A percentile compares a stretch with the other conserved stretches of the same genome.
phyloP scores from a whole-genome alignment of 1,140 invertebrate genomes.

The Sogatella furcifera region DNA sequence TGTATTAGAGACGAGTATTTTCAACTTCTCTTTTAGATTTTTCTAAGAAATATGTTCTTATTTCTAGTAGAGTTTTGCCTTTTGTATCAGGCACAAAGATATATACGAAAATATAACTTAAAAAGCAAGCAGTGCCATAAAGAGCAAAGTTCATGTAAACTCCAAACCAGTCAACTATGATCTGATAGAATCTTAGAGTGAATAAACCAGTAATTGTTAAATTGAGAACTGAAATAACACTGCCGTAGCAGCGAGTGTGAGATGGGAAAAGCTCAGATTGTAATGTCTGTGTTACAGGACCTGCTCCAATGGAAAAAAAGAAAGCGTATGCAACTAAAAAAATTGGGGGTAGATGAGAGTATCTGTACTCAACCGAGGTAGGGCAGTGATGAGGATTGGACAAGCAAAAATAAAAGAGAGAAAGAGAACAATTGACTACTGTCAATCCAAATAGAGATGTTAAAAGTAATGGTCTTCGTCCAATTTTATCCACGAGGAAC shows the following conservation, averaged over 20 bases:
- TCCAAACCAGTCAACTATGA: conserved; percentile 45
- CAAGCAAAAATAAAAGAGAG: too few relatives aligned
- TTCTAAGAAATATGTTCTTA: conserved; percentile 30
- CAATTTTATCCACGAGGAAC: too few relatives aligned
- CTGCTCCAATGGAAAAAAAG: conserved; percentile 18
- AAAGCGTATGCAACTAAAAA: conserved; percentile 15
- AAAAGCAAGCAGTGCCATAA: conserved; percentile 51
- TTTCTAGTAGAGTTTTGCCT: conserved; percentile 62
- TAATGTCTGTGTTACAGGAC: conserved; percentile 18
- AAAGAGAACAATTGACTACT: too few relatives aligned
- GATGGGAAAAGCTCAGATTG: conserved; percentile 19
- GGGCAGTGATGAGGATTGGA: too few relatives aligned
- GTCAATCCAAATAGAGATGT: too few relatives aligned
- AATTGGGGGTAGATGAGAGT: conserved; percentile 1
- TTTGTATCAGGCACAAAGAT: conserved; percentile 69
- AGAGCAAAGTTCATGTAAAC: conserved; percentile 65
- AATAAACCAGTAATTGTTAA: conserved; percentile 37
- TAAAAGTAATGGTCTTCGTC: too few relatives aligned
- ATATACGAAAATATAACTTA: conserved; percentile 45
- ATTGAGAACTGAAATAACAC: conserved; percentile 15
- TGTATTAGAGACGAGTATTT: too few relatives aligned
- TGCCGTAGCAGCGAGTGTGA: conserved; percentile 15
- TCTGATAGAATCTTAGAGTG: conserved; percentile 61
- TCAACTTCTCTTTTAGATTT: too few relatives aligned
- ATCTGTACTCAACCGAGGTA: background rate